Evolutionary conservation across 1,140 invertebrate species (phyloP).

Genomic region (Drosophila kepulauana): DNA sequence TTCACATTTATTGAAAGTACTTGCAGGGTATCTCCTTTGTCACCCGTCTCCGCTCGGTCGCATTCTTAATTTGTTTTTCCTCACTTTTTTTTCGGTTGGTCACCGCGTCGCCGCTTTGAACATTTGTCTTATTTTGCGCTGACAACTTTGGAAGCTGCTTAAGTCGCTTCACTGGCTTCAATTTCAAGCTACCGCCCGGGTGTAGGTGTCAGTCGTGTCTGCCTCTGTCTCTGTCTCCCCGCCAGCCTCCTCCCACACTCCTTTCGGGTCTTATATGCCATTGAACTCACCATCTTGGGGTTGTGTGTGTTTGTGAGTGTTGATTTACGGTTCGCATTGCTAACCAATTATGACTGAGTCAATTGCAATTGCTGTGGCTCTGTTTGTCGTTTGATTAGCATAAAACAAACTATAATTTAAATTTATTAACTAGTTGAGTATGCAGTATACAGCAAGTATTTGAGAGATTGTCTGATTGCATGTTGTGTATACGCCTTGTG

Average conservation of each 20-base stretch:
- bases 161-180: constrained; percentile 50
- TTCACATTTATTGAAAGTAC: too few relatives aligned
- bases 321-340: constrained; percentile 61
- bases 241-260: constrained; percentile 3
- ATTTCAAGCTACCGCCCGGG: constrained; percentile 43
- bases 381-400: constrained; percentile 56
- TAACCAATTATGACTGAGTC: constrained; percentile 42
- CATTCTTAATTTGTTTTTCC: constrained; percentile 25
- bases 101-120: constrained; percentile 61
- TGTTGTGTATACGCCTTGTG: constrained; percentile 51
- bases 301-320: constrained; percentile 7
- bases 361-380: constrained; percentile 37
- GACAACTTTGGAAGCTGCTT: constrained; percentile 80
- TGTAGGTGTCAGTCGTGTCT: constrained; percentile 60
- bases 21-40: constrained; percentile 10
- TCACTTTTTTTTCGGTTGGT: constrained; percentile 36
- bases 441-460: constrained; percentile 3
- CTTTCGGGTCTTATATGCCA: constrained; percentile 60
- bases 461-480: constrained; percentile 18
- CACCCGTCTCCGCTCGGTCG: background rate
- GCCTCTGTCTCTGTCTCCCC: background rate
- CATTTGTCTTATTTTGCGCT: constrained; percentile 82
- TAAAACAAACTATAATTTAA: constrained; percentile 67
- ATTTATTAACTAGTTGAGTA: constrained; percentile 45
- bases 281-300: constrained; percentile 51